phyloP scores from a whole-genome alignment of 2,113 vertebrate genomes.

The Sorex araneus region DNA sequence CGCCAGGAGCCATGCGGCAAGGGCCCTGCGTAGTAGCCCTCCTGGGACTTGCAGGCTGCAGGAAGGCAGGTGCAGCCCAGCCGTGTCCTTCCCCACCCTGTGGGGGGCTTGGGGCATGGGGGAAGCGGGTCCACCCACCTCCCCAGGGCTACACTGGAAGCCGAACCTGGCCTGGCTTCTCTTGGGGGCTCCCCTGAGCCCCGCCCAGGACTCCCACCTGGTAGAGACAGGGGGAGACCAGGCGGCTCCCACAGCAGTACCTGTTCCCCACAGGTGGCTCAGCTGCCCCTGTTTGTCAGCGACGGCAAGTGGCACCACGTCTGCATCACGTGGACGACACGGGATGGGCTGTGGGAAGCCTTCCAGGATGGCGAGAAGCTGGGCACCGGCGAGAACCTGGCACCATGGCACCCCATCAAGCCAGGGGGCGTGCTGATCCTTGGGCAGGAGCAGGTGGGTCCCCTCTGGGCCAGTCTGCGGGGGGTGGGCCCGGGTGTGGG shows the following conservation, averaged over 20 bases:
- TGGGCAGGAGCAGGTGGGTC: constrained; percentile 98
- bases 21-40: too few relatives aligned
- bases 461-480: too few relatives aligned
- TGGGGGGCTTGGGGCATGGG: accelerated
- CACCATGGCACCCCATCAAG: constrained; percentile 99
- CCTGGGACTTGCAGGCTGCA: too few relatives aligned
- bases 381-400: constrained; percentile 97
- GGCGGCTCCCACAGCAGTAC: neutral
- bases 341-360: constrained; percentile 98
- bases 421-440: constrained; percentile 97
- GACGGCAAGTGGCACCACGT: constrained; percentile 99
- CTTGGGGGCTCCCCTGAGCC: neutral
- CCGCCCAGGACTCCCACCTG: neutral
- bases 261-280: constrained; percentile 91
- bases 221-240: neutral
- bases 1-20: constrained; percentile 81
- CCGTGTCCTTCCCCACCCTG: neutral
- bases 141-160: too few relatives aligned
- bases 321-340: constrained; percentile 98
- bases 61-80: neutral
- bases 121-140: too few relatives aligned
- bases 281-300: constrained; percentile 96
- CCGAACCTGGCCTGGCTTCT: neutral
- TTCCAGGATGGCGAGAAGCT: constrained; percentile 98
- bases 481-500: too few relatives aligned